Base-by-base conservation (phyloP, 2,888 invertebrate species). In the Notocelia uddmanniana region DNA sequence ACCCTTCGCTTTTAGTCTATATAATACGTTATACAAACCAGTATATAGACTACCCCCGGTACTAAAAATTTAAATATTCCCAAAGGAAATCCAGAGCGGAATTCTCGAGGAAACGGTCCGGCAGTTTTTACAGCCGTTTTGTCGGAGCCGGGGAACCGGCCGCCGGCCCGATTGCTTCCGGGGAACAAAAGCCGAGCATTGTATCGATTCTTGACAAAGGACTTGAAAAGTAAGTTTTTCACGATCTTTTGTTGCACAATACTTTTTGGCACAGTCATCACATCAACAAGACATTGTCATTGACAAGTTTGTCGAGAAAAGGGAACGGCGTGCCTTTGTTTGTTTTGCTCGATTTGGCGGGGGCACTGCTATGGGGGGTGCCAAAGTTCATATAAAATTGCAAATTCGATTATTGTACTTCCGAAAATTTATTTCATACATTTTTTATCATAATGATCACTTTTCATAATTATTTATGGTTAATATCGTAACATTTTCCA, bases 51-150 rank as follows among this genome's bases (percentile, higher is more conserved):
- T 9, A 21, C n/a, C 9, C 3, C 3, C 3, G 1, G 41, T 41
- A 9, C 9, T 59, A 21, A 23, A 59, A 23, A n/a, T 21, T 59
- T 41, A 23, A 59, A 41, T 23, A 41, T 41, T 23, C 41, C 41
- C 59, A 23, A n/a, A 59, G 21, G 59, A 59, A 59, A 59, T 41
- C 41, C 59, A 41, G 8, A 45, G 45, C 21, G 9, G 21, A 57
- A 57, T 57, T 15, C 21, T 37, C 6, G 8, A 19, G 58, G 58
- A 59, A 59, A 37, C 37, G 21, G 37, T 1, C 58, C 13, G 58
- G 45, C 13, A n/a, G 45, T 45, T 41, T 59, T 59, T 15, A 59
- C 37, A 19, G 58, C 58, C 58, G 37, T 21, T 37, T 37, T 37
- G 21, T 2, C 15, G 15, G 5, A 9, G 8, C 21, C 21, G 58